These are phyloP conservation scores for Monopis laevigella DNA, from an alignment of 2,888 invertebrate species.

Conservation along the genomic window DNA sequence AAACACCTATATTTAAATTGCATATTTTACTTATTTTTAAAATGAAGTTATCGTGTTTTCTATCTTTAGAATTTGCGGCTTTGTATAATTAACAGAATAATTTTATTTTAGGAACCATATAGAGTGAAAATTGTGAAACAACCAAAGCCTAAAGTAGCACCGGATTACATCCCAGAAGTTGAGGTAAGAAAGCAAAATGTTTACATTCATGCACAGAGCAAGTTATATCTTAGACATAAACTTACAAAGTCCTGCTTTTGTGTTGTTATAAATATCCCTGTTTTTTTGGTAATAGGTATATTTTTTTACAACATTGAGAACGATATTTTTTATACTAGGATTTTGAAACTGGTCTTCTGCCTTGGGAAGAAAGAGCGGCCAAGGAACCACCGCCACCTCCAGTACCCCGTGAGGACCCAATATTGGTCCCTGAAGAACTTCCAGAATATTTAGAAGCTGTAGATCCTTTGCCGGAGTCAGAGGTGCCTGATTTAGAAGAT, in stretches of 20 bases:
- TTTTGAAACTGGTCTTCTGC: slow-evolving; percentile 49
- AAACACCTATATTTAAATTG: too few species aligned
- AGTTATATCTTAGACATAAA: too few species aligned
- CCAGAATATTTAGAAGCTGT: slow-evolving; percentile 49
- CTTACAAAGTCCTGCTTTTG: too few species aligned
- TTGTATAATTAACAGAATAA: neutral
- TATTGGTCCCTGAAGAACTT: slow-evolving; percentile 44
- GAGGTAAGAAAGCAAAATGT: slow-evolving; percentile 13
- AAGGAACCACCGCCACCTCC: slow-evolving; percentile 34
- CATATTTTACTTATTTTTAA: neutral
- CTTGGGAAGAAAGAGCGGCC: slow-evolving; percentile 43
- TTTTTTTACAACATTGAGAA: too few species aligned
- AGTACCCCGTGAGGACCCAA: slow-evolving; percentile 42
- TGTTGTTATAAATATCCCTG: too few species aligned
- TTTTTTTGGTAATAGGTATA: too few species aligned
- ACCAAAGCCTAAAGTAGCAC: slow-evolving; percentile 51
- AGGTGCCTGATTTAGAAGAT: slow-evolving; percentile 48
- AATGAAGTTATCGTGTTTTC: neutral
- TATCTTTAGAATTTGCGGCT: too few species aligned
- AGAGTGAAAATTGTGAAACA: slow-evolving; percentile 68
- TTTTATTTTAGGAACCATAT: slow-evolving; percentile 45
- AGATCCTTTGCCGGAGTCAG: slow-evolving; percentile 45
- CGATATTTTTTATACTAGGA: too few species aligned
- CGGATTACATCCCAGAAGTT: slow-evolving; percentile 51
- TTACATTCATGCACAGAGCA: too few species aligned